Conservation (phyloP, 2,888 invertebrate species). For the Drosophila algonquin region DNA sequence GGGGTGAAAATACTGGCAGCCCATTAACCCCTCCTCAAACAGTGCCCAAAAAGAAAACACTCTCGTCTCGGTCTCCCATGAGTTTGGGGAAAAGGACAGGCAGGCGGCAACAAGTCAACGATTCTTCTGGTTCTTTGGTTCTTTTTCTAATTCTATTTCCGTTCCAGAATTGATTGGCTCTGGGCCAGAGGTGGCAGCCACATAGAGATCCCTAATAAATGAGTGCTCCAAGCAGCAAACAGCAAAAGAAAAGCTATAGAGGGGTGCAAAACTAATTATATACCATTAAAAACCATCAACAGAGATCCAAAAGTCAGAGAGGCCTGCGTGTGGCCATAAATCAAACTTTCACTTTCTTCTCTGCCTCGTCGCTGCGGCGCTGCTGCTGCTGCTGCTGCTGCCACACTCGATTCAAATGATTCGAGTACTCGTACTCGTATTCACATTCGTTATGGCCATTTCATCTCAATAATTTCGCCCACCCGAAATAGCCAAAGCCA, state of each 20-base stretch:
- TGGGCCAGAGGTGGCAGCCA: conserved; percentile 49
- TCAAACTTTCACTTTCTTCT: conserved; percentile 75
- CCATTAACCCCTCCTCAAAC: conserved; percentile 60
- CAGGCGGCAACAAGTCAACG: conserved; percentile 9
- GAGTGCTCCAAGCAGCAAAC: background rate
- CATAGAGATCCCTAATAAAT: conserved; percentile 50
- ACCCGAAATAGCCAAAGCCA: conserved; percentile 59
- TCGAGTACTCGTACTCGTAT: background rate
- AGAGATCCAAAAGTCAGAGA: conserved; percentile 28
- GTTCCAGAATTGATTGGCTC: conserved; percentile 75
- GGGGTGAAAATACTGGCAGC: conserved; percentile 19
- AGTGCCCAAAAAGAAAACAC: background rate
- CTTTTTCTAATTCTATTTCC: conserved; percentile 58
- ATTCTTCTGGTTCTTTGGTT: conserved; percentile 1
- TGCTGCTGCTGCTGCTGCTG: background rate
- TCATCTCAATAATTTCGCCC: conserved; percentile 48
- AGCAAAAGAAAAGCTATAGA: conserved; percentile 8
- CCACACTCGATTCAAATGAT: conserved; percentile 24
- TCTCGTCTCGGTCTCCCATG: background rate
- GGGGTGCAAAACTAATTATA: conserved; percentile 66
- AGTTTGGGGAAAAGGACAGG: conserved; percentile 14
- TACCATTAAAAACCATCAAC: conserved; percentile 57
- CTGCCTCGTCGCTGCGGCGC: background rate
- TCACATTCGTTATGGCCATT: conserved; percentile 50
- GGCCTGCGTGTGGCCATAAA: conserved; percentile 64